phyloP scores from a whole-genome alignment of 2,113 vertebrate genomes.

The Xenopus borealis region DNA sequence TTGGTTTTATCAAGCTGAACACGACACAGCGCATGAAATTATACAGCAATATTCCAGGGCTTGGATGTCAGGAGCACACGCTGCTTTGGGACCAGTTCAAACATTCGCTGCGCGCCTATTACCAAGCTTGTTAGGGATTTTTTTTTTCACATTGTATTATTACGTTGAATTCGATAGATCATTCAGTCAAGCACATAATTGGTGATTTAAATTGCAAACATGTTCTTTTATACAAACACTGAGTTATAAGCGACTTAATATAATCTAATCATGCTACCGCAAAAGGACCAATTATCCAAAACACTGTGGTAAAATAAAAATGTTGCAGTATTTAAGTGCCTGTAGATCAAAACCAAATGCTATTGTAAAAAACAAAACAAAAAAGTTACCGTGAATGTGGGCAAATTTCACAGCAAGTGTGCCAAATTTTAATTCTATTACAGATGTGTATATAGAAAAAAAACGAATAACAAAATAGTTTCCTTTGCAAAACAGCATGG shows the following conservation, averaged over 20 bases:
- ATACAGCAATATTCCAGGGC: neutral
- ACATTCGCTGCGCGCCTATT: neutral
- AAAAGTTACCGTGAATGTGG: neutral
- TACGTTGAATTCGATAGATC: slow-evolving; percentile 3
- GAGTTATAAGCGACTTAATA: neutral
- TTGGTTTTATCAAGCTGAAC: neutral
- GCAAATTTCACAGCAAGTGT: too few relatives aligned
- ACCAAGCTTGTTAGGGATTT: neutral
- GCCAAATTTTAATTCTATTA: too few relatives aligned
- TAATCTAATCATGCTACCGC: neutral
- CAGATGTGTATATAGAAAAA: too few relatives aligned
- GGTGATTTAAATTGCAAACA: slow-evolving; percentile 10
- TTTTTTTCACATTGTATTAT: neutral
- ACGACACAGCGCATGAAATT: neutral
- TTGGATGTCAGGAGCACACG: neutral
- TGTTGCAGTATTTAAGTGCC: neutral
- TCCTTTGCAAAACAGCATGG: too few relatives aligned
- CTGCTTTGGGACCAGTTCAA: slow-evolving; percentile 3
- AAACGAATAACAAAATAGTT: too few relatives aligned
- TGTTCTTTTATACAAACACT: neutral
- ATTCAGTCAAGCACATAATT: slow-evolving; percentile 22
- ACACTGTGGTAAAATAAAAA: slow-evolving; percentile 4
- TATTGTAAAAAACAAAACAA: neutral
- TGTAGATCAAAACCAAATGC: neutral
- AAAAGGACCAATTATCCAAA: neutral